Evolutionary conservation across 2,113 vertebrate species (phyloP), one percentile per base, ranked within the genome.

Genomic region (Cochlearius cochlearius): DNA sequence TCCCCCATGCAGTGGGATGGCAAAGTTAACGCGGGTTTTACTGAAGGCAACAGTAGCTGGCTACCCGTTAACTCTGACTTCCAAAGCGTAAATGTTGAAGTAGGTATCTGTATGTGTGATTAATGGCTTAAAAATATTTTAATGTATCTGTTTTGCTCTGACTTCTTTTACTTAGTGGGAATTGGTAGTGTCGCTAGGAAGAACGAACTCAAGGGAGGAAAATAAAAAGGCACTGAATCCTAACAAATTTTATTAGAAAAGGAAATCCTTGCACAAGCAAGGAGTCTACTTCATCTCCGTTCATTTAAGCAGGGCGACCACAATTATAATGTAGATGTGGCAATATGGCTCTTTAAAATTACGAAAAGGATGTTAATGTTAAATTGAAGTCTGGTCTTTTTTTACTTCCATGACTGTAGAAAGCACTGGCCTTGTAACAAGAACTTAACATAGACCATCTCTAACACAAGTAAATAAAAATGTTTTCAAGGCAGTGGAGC

Each of bases 1-100:
- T 98, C 99, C 34, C 99, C 99, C 13, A 99, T 99, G 99, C 99
- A 99, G 97, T 99, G 99, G 99, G 98, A 98, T 32, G 91, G 80
- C 32, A 90, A 73, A 26, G 55, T 64, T 53, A 98, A 99, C 6
- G 98, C 99, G 78, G 99, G 99, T 32, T 99, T 99, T 94, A 99
- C 98, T 60, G 98, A 97, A 75, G 97, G 96, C 78, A 99, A 97
- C 82, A 88, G 87, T 59, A 99, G 98, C 38, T 99, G 99, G 99
- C 89, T 99, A 89, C 98, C 99, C 14, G 83, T 99, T 17, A 98
- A 98, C 90, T 95, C 98, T 0, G 88, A 99, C 94, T 99, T 99
- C 90, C 19, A 55, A 23, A 98, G 86, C 1, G 77, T 99, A 74
- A 99, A 99, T 47, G 99, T 99, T 71, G 97, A 99, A 88, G 99